Evolutionary conservation across 2,888 invertebrate species (phyloP).

Genomic region (Buathra laborator): DNA sequence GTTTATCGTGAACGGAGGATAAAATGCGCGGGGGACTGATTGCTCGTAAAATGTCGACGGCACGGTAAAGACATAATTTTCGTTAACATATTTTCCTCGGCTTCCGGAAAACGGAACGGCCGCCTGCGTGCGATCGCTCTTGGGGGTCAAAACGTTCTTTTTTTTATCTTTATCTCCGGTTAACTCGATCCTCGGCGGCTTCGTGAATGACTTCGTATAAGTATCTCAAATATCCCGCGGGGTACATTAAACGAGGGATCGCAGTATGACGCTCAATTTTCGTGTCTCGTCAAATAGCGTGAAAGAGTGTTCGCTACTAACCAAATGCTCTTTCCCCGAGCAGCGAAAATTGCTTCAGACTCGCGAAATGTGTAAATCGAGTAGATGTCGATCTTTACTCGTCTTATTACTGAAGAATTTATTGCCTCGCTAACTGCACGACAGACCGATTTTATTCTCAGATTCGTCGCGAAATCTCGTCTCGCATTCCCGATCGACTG

Average conservation of each 20-base stretch:
- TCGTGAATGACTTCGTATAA: constrained; percentile 1
- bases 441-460: not conserved
- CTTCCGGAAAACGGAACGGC: not conserved
- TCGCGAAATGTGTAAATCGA: constrained; percentile 3
- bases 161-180: not conserved
- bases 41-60: too few relatives aligned
- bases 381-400: constrained; percentile 10
- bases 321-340: not conserved
- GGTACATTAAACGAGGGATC: not conserved
- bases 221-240: constrained; percentile 20
- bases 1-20: too few relatives aligned
- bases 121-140: not conserved
- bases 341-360: not conserved
- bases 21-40: too few relatives aligned
- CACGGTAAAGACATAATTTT: not conserved
- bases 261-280: constrained; percentile 22
- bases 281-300: constrained; percentile 10
- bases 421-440: constrained; percentile 1
- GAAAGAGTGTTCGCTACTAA: not conserved
- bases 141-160: not conserved
- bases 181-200: constrained; percentile 3
- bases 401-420: constrained; percentile 39
- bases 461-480: constrained; percentile 4
- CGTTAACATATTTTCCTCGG: not conserved
- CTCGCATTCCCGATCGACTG: not conserved